These are phyloP conservation scores for Polietes domitor DNA, from an alignment of 2,888 invertebrate genomes.

Conservation along the genomic window DNA sequence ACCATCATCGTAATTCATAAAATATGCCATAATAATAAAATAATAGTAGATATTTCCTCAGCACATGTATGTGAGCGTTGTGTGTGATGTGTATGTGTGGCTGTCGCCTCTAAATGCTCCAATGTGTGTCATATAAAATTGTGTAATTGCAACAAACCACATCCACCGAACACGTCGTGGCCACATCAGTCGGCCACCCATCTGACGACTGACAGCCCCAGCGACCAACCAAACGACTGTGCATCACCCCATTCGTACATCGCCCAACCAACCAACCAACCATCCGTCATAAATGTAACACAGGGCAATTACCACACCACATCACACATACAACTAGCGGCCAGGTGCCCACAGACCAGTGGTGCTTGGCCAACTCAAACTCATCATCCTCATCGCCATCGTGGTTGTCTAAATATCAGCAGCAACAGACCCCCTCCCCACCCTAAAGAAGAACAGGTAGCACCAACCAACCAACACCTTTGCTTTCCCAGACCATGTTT, in stretches of 20 bases:
- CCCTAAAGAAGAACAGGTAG: not conserved
- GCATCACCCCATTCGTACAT: not conserved
- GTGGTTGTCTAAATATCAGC: not conserved
- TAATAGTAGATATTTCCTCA: not conserved
- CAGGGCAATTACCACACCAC: not conserved
- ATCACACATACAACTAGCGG: not conserved
- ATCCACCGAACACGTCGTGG: not conserved
- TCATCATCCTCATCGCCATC: not conserved
- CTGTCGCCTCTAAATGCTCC: not conserved
- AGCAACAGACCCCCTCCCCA: too few relatives aligned
- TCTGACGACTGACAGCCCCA: not conserved
- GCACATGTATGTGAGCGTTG: not conserved
- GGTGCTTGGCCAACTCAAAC: not conserved
- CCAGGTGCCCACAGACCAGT: not conserved
- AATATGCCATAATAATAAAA: not conserved
- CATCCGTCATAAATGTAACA: conserved; percentile 14
- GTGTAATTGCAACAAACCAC: conserved; percentile 2
- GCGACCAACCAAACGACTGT: not conserved
- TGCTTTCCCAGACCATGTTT: not conserved
- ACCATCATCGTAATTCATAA: not conserved
- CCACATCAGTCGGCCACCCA: not conserved
- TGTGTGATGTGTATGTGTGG: not conserved
- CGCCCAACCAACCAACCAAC: not conserved
- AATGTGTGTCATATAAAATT: conserved; percentile 14
- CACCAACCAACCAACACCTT: not conserved